Base-by-base conservation (phyloP, 2,797 vertebrate genomes). In the Enteromius mattozi region DNA sequence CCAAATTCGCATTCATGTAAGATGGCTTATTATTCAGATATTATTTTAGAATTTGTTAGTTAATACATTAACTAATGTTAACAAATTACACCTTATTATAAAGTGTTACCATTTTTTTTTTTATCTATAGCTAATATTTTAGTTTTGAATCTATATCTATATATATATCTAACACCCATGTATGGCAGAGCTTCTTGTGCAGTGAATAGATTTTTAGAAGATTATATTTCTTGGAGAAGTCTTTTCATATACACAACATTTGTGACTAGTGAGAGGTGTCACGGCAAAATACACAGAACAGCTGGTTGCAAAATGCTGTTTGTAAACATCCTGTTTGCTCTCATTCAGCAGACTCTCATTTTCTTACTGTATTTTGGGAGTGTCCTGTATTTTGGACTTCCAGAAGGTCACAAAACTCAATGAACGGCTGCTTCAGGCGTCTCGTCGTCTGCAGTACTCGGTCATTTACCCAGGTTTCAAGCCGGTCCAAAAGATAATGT, bases 251-350 rank as follows among this genome's bases (percentile, higher is more conserved):
- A 51, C 61, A 35, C 42, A n/a, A 61, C 4, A 13, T 51, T 54
- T 68, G 21, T 63, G n/a, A 42, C 14, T 45, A 45, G 74, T 2
- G 14, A 69, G 66, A 65, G 35, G 75, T 77, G 54, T 61, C 75
- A 61, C 17, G n/a, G 8, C 51, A 40, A 2, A 42, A n/a, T 47
- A 70, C 49, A 70, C n/a, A 45, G 49, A 70, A 59, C 49, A 59
- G 16, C 79, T 81, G 49, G 0, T 40, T 70, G 45, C 49, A 30
- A 56, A 81, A 81, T 56, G 35, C 66, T 81, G 79, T 21, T 81
- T 42, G 79, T 54, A 71, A 81, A 81, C 68, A 71, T 81, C 51
- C 80, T 81, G 79, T 70, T 71, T 81, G 66, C 49, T 56, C n/a
- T 45, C 21, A 71, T 81, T 59, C 63, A 17, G 7, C 42, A 68